A percentile compares a stretch with the other conserved stretches of the same genome.
phyloP scores from a whole-genome alignment of 2,888 invertebrate genomes.

The Leptogaster cylindrica region DNA sequence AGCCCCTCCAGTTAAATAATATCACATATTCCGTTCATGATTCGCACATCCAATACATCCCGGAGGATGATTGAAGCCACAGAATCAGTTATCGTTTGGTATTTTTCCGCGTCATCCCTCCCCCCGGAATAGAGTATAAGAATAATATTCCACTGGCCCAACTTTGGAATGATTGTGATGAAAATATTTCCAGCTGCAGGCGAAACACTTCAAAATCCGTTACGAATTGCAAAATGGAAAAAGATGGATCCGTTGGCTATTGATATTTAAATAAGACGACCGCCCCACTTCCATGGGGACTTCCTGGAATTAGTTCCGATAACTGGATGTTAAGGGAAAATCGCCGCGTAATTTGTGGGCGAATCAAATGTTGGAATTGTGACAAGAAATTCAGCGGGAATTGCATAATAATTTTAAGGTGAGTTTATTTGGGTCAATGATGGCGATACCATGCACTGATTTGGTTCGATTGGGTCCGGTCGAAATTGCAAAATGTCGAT shows the following conservation, averaged over 20 bases:
- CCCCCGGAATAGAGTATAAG: no score
- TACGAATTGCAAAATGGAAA: slow-evolving; percentile 19
- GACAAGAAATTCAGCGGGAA: no score
- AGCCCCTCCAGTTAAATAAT: slow-evolving; percentile 30
- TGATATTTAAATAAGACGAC: slow-evolving; percentile 31
- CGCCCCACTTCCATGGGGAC: no score
- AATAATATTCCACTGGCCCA: slow-evolving; percentile 5
- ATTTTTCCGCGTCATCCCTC: slow-evolving; percentile 18
- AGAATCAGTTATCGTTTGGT: slow-evolving; percentile 7
- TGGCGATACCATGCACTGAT: no score
- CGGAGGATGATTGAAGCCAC: background rate
- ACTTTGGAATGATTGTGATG: slow-evolving; percentile 6
- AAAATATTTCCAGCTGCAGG: slow-evolving; percentile 35
- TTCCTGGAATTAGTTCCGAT: no score
- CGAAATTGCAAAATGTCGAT: no score
- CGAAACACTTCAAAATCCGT: slow-evolving; percentile 7
- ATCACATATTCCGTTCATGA: background rate
- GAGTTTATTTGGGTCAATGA: no score
- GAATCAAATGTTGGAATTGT: no score
- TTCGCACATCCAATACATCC: background rate
- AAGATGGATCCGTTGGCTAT: slow-evolving; percentile 6
- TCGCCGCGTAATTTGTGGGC: no score
- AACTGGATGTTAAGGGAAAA: no score
- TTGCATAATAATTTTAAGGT: no score
- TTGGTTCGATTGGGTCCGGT: no score